A percentile compares a stretch with the other conserved stretches of the same genome.
These are phyloP conservation scores for Cheilosia scutellata DNA, from an alignment of 2,888 invertebrate species.

Conservation along the genomic window DNA sequence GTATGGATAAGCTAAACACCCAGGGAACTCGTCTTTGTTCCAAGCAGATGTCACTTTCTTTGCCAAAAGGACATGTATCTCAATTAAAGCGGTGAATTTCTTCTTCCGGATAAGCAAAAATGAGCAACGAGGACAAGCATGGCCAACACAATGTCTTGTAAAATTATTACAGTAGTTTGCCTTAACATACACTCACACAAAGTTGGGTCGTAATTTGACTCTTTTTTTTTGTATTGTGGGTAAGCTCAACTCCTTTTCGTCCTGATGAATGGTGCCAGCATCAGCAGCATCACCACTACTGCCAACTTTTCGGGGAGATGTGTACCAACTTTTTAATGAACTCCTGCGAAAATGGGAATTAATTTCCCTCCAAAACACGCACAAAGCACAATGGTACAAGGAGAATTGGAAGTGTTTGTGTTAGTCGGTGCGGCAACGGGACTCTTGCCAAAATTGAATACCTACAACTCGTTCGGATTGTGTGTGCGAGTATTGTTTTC, in stretches of 20 bases:
- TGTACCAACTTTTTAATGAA: slow-evolving; percentile 70
- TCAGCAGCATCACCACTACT: slow-evolving; percentile 11
- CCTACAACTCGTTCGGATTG: not conserved
- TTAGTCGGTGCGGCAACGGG: slow-evolving; percentile 9
- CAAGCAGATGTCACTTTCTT: too few species aligned
- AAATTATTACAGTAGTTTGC: slow-evolving; percentile 6
- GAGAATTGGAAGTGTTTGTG: slow-evolving; percentile 29
- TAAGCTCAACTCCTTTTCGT: not conserved
- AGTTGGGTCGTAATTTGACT: not conserved
- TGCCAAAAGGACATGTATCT: too few species aligned
- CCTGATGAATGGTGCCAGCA: slow-evolving; percentile 22
- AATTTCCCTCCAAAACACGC: slow-evolving; percentile 64
- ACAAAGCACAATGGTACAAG: slow-evolving; percentile 40
- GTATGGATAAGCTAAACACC: too few species aligned
- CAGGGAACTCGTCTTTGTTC: too few species aligned
- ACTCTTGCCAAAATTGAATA: slow-evolving; percentile 42
- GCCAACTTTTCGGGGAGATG: slow-evolving; percentile 52
- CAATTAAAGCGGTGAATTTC: slow-evolving; percentile 1
- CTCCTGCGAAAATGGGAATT: slow-evolving; percentile 66
- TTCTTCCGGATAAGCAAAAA: slow-evolving; percentile 13
- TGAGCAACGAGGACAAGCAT: not conserved
- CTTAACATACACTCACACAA: not conserved
- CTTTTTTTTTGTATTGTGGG: not conserved
- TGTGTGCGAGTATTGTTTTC: slow-evolving; percentile 55
- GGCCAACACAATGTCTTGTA: slow-evolving; percentile 9